phyloP scores from a whole-genome alignment of 92 coral and sea anemone species.

The Anthopleura xanthogrammica region DNA sequence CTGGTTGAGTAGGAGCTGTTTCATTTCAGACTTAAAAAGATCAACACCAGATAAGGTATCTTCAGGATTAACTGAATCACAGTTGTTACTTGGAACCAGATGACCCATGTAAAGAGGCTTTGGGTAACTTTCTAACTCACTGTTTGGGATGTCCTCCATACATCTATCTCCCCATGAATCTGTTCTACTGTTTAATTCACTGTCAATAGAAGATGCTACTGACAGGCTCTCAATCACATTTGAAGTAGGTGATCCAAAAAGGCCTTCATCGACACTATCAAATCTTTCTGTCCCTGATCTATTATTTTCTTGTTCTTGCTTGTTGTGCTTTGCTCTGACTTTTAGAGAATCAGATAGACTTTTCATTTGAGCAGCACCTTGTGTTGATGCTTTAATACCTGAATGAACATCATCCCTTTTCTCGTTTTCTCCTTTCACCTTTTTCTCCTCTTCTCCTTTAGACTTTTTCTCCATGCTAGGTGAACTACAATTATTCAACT shows the following conservation, averaged over 20 bases:
- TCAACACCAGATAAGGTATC: too few species aligned
- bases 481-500: neutral
- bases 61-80: neutral
- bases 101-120: neutral
- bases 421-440: neutral
- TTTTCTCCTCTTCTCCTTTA: too few species aligned
- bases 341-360: neutral
- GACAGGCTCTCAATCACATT: too few species aligned
- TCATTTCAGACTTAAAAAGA: too few species aligned
- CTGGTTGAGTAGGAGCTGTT: too few species aligned
- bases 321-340: neutral
- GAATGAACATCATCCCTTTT: neutral
- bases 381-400: neutral
- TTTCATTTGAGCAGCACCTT: neutral
- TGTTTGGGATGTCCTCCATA: neutral
- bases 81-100: neutral
- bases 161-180: neutral
- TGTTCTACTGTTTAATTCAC: neutral
- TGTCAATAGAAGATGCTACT: too few species aligned
- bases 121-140: neutral
- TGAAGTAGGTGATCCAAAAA: neutral
- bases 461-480: too few species aligned
- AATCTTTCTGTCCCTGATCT: neutral
- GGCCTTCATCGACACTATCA: neutral
- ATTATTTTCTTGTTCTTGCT: neutral